phyloP scores from a whole-genome alignment of 2,888 invertebrate genomes.

The Lithophane ornitopus region DNA sequence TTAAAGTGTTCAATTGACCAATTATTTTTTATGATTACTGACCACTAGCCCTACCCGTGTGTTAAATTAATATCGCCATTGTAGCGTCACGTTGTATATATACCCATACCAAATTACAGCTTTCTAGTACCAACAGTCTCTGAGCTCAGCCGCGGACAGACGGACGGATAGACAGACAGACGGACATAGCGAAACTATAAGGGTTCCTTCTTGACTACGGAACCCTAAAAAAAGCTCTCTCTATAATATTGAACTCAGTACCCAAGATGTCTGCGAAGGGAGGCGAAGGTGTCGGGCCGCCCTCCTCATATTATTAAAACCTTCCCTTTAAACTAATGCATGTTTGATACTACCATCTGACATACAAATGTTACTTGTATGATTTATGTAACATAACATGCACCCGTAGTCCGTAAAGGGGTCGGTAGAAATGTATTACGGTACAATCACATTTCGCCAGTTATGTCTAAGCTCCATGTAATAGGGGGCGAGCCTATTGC shows the following conservation, averaged over 20 bases:
- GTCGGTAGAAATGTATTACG: not conserved
- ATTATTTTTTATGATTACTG: too few relatives aligned
- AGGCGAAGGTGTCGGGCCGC: constrained; percentile 14
- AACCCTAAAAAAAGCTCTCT: constrained; percentile 14
- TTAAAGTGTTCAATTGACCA: too few relatives aligned
- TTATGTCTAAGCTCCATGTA: too few relatives aligned
- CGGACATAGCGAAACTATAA: too few relatives aligned
- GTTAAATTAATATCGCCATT: too few relatives aligned
- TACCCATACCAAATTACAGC: too few relatives aligned
- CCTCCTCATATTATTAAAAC: constrained; percentile 33
- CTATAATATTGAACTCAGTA: not conserved
- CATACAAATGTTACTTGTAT: not conserved
- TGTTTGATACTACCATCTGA: constrained; percentile 31
- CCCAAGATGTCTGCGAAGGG: constrained; percentile 2
- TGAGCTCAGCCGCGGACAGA: too few relatives aligned
- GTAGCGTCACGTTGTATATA: too few relatives aligned
- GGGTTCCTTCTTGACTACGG: too few relatives aligned
- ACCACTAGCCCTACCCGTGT: too few relatives aligned
- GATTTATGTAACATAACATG: constrained; percentile 31
- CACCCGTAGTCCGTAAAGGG: not conserved
- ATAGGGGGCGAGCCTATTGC: not conserved
- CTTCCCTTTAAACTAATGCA: constrained; percentile 33
- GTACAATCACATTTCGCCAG: not conserved
- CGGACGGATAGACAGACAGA: too few relatives aligned
- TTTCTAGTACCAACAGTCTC: too few relatives aligned